These are phyloP conservation scores for Lissonota sp. DNA, from an alignment of 2,888 invertebrate genomes.

Conservation along the genomic window DNA sequence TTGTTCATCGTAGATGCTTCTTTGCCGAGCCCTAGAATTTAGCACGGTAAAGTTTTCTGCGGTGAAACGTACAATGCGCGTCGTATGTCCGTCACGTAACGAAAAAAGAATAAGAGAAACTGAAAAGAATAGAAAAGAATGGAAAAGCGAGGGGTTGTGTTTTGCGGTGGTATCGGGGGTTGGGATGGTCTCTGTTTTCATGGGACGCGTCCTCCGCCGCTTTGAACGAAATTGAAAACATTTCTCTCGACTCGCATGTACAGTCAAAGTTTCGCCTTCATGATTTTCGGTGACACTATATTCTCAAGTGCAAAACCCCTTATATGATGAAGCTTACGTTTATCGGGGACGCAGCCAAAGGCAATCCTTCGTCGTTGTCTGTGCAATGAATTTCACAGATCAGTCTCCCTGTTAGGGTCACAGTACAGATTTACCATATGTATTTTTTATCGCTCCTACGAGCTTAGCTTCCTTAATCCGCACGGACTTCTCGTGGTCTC, in stretches of 20 bases:
- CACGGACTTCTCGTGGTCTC: not conserved
- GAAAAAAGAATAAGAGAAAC: slow-evolving; percentile 49
- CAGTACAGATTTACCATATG: not conserved
- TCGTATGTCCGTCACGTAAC: slow-evolving; percentile 81
- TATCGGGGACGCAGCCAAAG: no score
- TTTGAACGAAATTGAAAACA: slow-evolving; percentile 83
- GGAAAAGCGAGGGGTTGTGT: slow-evolving; percentile 51
- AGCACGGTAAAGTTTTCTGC: slow-evolving; percentile 50
- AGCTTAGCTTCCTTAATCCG: not conserved
- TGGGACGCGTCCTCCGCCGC: slow-evolving; percentile 69
- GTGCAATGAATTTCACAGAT: no score
- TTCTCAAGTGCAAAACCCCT: no score
- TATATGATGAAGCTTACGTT: no score
- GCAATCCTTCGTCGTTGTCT: no score
- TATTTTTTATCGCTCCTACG: not conserved
- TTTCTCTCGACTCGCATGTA: slow-evolving; percentile 76
- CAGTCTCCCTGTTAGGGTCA: not conserved
- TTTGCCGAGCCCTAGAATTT: slow-evolving; percentile 51
- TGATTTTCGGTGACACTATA: no score
- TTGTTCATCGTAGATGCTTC: slow-evolving; percentile 7
- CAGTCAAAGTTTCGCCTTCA: not conserved
- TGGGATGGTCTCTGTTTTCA: slow-evolving; percentile 72
- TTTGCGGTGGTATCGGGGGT: slow-evolving; percentile 50
- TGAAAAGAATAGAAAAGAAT: slow-evolving; percentile 56
- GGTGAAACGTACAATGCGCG: slow-evolving; percentile 46